Evolutionary conservation across 2,797 vertebrate genomes (phyloP).

Genomic region (Chaenodraco wilsoni): DNA sequence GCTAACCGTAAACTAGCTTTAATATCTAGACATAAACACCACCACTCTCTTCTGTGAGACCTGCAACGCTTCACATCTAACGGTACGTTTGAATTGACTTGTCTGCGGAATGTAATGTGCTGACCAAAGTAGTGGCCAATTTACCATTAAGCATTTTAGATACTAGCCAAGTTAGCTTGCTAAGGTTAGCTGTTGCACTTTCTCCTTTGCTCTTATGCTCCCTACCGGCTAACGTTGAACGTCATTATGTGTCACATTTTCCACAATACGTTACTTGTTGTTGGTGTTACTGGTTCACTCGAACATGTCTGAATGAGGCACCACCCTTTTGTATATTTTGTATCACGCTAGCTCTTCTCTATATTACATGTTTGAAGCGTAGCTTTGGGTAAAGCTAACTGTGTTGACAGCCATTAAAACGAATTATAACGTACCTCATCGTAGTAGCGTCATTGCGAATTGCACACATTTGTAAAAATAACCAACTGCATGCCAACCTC

Average conservation of each 20-base stretch:
- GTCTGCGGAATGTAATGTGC: not conserved
- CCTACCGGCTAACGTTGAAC: not conserved
- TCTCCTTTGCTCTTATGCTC: not conserved
- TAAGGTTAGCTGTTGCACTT: not conserved
- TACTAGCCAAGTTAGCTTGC: not conserved
- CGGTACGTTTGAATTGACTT: not conserved
- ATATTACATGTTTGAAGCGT: not conserved
- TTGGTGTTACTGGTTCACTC: not conserved
- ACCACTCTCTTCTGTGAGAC: not conserved
- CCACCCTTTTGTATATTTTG: no score
- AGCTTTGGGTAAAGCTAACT: not conserved
- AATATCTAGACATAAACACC: not conserved
- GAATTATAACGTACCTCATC: no score
- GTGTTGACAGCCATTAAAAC: not conserved
- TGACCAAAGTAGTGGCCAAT: no score
- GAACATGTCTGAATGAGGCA: not conserved
- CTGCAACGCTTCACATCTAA: accelerated
- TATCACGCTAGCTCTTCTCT: no score
- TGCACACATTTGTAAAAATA: not conserved
- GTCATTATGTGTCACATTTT: conserved; percentile 17
- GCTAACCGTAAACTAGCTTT: not conserved
- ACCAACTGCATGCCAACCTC: not conserved
- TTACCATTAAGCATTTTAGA: not conserved
- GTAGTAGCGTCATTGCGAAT: not conserved
- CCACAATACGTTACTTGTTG: not conserved